phyloP scores from a whole-genome alignment of 2,797 vertebrate species.

The Hylomyscus alleni region DNA sequence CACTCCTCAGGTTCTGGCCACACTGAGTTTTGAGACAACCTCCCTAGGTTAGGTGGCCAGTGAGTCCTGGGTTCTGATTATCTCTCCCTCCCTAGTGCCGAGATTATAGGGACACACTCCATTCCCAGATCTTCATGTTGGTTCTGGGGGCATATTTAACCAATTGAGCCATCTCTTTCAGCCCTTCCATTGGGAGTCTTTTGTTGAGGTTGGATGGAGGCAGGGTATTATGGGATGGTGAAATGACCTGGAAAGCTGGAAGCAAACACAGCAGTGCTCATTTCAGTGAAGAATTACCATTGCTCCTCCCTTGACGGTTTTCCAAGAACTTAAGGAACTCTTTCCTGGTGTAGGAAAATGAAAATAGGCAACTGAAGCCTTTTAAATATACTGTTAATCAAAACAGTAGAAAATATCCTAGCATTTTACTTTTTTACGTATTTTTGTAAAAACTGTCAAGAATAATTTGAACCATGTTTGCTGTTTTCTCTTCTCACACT shows the following conservation, averaged over 20 bases:
- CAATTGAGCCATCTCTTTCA: not conserved
- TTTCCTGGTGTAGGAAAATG: not conserved
- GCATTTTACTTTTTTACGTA: not conserved
- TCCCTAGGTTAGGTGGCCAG: not conserved
- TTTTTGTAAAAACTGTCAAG: not conserved
- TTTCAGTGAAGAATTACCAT: not conserved
- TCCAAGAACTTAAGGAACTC: not conserved
- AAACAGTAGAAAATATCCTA: not conserved
- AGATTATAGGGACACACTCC: not conserved
- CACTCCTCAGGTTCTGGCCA: not conserved
- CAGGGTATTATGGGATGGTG: fast-evolving
- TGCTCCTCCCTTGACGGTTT: not conserved
- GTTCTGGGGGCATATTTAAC: not conserved
- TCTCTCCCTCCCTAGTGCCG: not conserved
- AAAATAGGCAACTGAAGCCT: not conserved
- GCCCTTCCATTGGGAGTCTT: not conserved
- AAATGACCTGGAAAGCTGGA: not conserved
- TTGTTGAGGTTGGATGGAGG: not conserved
- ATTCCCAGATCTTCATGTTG: not conserved
- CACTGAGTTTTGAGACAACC: not conserved
- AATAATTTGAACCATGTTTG: not conserved
- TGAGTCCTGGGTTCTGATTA: too few species aligned
- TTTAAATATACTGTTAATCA: not conserved
- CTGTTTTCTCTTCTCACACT: not conserved
- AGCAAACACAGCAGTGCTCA: not conserved